phyloP scores from a whole-genome alignment of 2,888 invertebrate species.

The Pinctada fucata region DNA sequence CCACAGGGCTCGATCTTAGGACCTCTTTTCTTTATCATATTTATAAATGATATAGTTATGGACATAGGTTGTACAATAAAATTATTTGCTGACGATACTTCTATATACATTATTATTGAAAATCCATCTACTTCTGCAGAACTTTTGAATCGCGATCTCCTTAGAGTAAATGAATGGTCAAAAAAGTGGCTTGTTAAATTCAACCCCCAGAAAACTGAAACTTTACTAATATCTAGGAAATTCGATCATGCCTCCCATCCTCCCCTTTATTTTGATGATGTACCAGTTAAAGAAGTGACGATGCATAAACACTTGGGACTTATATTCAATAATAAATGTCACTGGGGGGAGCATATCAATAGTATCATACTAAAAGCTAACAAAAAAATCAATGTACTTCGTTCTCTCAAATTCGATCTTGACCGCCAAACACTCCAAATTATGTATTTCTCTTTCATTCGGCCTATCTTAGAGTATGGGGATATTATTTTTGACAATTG shows the following conservation, averaged over 20 bases:
- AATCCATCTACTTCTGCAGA: not conserved
- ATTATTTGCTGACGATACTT: no score
- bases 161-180: not conserved
- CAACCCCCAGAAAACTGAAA: slow-evolving; percentile 12
- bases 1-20: slow-evolving; percentile 20
- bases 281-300: not conserved
- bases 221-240: slow-evolving; percentile 2
- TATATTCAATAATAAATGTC: not conserved
- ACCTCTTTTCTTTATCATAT: slow-evolving; percentile 16
- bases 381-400: not conserved
- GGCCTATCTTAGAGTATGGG: no score
- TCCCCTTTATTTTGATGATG: not conserved
- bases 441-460: no score
- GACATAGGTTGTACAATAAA: slow-evolving; percentile 1
- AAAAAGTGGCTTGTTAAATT: no score
- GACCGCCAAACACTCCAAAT: no score
- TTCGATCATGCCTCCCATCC: not conserved
- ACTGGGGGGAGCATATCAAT: not conserved
- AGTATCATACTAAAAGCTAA: not conserved
- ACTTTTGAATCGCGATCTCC: not conserved
- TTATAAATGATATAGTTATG: slow-evolving; percentile 20
- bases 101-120: slow-evolving; percentile 24
- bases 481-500: no score
- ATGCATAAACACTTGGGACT: slow-evolving; percentile 1
- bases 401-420: no score